phyloP scores from a whole-genome alignment of 2,888 invertebrate species.

The Polyommatus icarus region DNA sequence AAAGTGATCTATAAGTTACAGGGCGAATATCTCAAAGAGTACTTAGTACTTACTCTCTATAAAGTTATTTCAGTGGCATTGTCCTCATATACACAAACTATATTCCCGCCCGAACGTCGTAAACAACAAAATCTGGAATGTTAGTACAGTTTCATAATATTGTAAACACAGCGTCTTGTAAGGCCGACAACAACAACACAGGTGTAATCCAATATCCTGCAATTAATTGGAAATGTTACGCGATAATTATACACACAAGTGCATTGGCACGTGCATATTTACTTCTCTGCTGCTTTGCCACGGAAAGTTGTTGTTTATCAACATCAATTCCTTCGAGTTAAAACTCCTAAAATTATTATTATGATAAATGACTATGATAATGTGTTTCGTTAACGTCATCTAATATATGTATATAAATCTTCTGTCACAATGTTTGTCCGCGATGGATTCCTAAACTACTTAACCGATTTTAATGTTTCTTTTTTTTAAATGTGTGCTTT shows the following conservation, averaged over 20 bases:
- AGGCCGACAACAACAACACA: slow-evolving; percentile 19
- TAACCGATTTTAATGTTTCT: no score
- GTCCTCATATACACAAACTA: neutral
- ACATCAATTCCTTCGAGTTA: neutral
- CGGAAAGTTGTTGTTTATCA: slow-evolving; percentile 5
- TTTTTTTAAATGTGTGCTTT: no score
- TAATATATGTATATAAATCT: no score
- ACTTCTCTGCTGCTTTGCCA: neutral
- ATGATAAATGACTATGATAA: no score
- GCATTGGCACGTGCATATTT: slow-evolving; percentile 27
- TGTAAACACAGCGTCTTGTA: slow-evolving; percentile 8
- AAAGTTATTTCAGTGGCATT: neutral
- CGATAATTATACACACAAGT: slow-evolving; percentile 17
- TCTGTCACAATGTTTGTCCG: no score
- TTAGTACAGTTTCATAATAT: neutral
- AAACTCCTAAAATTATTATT: neutral
- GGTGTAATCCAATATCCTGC: slow-evolving; percentile 19
- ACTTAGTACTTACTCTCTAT: neutral
- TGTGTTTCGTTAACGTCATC: no score
- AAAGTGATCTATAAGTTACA: neutral
- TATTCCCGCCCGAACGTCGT: neutral
- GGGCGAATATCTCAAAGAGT: neutral
- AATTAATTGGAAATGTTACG: slow-evolving; percentile 25
- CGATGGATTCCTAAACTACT: no score
- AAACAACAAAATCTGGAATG: neutral